phyloP scores from a whole-genome alignment of 2,797 vertebrate species.

The Cygnus olor region DNA sequence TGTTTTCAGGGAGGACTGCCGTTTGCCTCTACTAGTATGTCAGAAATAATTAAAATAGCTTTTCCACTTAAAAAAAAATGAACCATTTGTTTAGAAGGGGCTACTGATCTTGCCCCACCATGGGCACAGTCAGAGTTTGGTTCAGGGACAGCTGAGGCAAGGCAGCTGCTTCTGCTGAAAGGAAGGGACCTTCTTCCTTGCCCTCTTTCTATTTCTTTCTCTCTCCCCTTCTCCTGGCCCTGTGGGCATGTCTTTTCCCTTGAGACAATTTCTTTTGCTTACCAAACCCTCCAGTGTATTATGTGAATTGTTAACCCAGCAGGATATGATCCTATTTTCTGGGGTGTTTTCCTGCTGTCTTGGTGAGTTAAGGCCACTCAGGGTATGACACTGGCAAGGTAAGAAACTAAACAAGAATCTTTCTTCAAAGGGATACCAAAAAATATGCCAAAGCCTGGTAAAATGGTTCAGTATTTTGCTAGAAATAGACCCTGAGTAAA shows the following conservation, averaged over 20 bases:
- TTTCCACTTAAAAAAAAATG: constrained; percentile 18
- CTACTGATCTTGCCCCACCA: background rate
- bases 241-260: background rate
- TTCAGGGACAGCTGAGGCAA: background rate
- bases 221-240: background rate
- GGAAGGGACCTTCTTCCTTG: background rate
- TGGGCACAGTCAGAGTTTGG: background rate
- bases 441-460: background rate
- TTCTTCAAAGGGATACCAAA: background rate
- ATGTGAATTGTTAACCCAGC: background rate
- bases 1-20: background rate
- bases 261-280: background rate
- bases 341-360: background rate
- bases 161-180: background rate
- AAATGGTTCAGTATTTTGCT: background rate
- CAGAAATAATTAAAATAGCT: background rate
- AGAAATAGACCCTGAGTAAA: background rate
- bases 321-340: background rate
- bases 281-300: background rate
- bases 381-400: background rate
- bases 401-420: background rate
- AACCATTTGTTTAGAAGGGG: background rate
- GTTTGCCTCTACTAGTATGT: background rate
- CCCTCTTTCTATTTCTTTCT: background rate
- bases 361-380: background rate